phyloP scores from a whole-genome alignment of 2,797 vertebrate species.

The Lepilemur ruficaudatus region DNA sequence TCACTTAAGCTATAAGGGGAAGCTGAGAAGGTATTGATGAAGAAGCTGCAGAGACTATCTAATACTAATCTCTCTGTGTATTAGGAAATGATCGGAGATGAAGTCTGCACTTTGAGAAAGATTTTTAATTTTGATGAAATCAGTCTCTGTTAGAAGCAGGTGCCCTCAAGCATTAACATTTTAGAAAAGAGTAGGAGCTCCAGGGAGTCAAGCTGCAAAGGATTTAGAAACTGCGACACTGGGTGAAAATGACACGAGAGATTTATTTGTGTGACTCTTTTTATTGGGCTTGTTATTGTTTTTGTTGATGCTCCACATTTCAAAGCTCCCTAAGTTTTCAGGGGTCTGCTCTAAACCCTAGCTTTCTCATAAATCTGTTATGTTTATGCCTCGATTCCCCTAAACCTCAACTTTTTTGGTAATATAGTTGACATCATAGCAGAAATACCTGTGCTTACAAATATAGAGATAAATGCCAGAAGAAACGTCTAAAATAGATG shows the following conservation, averaged over 20 bases:
- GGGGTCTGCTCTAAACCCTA: neutral
- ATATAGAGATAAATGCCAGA: neutral
- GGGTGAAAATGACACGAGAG: neutral
- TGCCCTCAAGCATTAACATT: neutral
- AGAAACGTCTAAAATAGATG: neutral
- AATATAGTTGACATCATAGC: slow-evolving; percentile 11
- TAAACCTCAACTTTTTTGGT: neutral
- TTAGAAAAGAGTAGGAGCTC: neutral
- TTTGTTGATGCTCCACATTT: neutral
- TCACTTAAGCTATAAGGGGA: neutral
- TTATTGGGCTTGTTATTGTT: neutral
- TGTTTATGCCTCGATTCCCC: neutral
- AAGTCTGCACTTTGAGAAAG: neutral
- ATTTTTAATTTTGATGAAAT: neutral
- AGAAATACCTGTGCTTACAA: neutral
- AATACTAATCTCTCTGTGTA: neutral
- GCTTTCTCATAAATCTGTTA: slow-evolving; percentile 40
- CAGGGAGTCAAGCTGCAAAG: no score
- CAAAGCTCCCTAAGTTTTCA: neutral
- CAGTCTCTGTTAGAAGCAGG: neutral
- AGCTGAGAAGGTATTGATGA: neutral
- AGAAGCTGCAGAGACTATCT: neutral
- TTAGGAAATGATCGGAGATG: neutral
- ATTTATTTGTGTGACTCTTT: neutral
- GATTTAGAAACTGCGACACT: no score